Conservation (phyloP, 2,113 vertebrate species). For the Phalacrocorax brasilianus region DNA sequence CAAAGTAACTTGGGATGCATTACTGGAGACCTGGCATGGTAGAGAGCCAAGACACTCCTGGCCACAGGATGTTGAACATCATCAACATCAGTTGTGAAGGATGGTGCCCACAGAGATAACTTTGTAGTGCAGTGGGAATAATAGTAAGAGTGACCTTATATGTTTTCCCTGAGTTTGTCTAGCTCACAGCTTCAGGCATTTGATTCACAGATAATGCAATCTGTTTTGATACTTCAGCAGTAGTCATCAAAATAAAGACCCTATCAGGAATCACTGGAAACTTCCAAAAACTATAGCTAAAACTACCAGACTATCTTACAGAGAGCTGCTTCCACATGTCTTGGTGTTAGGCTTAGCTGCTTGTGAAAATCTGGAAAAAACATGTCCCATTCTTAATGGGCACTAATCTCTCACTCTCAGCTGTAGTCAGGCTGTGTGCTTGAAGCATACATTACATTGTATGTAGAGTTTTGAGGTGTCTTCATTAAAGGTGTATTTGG, state of each 20-base stretch:
- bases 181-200: neutral
- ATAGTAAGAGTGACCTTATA: neutral
- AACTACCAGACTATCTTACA: neutral
- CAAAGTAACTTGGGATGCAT: neutral
- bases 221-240: neutral
- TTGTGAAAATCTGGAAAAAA: neutral
- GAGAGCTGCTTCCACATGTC: neutral
- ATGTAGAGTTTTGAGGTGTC: neutral
- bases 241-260: neutral
- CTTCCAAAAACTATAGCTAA: neutral
- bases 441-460: neutral
- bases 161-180: neutral
- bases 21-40: neutral
- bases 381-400: neutral
- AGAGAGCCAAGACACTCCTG: neutral
- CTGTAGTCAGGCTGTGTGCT: neutral
- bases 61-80: neutral
- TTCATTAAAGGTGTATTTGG: neutral
- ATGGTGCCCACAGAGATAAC: neutral
- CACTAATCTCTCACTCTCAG: neutral
- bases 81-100: neutral
- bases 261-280: neutral
- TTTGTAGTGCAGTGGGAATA: neutral
- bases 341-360: neutral
- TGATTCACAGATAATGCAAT: neutral